Conservation (phyloP, 2,113 vertebrate genomes). For the Bagarius yarrelli region DNA sequence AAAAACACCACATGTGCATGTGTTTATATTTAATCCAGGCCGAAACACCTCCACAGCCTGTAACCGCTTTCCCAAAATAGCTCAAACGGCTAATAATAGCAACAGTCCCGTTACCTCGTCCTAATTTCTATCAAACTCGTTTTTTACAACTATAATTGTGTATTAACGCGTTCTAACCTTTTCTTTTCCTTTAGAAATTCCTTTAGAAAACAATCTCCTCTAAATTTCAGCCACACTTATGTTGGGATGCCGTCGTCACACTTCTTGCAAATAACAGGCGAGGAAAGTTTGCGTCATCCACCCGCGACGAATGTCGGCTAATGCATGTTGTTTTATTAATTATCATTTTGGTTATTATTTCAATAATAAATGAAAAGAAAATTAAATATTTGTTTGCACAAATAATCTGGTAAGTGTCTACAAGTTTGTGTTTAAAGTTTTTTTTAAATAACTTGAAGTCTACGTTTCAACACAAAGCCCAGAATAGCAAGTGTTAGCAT, state of each 20-base stretch:
- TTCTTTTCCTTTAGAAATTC: too few species aligned
- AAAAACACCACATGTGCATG: not conserved
- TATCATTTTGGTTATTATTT: not conserved
- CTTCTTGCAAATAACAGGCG: not conserved
- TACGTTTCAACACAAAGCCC: not conserved
- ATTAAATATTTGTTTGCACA: too few species aligned
- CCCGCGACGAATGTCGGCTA: not conserved
- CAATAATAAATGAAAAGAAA: too few species aligned
- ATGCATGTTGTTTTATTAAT: not conserved
- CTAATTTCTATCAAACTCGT: not conserved
- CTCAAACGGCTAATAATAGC: not conserved
- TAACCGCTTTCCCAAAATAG: too few species aligned
- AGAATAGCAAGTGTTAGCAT: not conserved
- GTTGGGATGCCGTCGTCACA: not conserved
- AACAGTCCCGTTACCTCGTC: not conserved
- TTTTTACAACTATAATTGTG: not conserved
- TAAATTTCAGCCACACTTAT: not conserved
- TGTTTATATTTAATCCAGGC: not conserved
- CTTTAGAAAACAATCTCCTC: not conserved
- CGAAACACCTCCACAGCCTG: not conserved
- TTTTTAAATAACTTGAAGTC: not conserved
- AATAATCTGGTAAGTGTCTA: too few species aligned
- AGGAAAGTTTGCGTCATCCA: not conserved
- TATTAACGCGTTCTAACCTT: not conserved
- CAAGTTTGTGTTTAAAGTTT: not conserved